Conservation (phyloP, 2,888 invertebrate genomes). For the Caenorhabditis panamensis region DNA sequence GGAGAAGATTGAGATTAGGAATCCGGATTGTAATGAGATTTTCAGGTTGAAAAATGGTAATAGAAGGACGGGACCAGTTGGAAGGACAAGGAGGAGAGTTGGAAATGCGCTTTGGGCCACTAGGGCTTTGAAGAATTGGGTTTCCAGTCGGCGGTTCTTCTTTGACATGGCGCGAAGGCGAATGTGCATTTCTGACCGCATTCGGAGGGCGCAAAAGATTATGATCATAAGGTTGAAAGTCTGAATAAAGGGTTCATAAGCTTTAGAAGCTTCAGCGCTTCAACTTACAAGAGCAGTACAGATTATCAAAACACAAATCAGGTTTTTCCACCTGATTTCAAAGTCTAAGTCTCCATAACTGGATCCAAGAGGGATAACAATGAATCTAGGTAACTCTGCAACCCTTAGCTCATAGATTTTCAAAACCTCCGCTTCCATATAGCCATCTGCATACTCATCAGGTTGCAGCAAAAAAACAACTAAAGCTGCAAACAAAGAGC, state of each 20-base stretch:
- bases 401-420: not conserved
- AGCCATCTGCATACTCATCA: not conserved
- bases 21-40: no score
- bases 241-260: no score
- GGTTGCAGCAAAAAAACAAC: not conserved
- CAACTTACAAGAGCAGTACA: no score
- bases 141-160: not conserved
- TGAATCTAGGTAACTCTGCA: not conserved
- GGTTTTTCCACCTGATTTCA: no score
- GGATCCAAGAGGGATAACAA: not conserved
- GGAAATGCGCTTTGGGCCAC: not conserved
- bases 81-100: not conserved
- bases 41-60: not conserved
- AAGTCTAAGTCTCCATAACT: not conserved
- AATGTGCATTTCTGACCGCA: no score
- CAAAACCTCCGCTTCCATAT: not conserved
- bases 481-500: not conserved
- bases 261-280: no score
- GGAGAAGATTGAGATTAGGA: no score
- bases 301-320: no score
- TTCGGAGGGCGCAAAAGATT: no score
- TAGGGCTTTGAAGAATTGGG: conserved; percentile 1
- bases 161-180: not conserved
- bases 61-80: not conserved
- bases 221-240: not conserved